Evolutionary conservation across 2,113 vertebrate genomes (phyloP), one percentile per base, ranked within the genome.

Genomic region (Vombatus ursinus): DNA sequence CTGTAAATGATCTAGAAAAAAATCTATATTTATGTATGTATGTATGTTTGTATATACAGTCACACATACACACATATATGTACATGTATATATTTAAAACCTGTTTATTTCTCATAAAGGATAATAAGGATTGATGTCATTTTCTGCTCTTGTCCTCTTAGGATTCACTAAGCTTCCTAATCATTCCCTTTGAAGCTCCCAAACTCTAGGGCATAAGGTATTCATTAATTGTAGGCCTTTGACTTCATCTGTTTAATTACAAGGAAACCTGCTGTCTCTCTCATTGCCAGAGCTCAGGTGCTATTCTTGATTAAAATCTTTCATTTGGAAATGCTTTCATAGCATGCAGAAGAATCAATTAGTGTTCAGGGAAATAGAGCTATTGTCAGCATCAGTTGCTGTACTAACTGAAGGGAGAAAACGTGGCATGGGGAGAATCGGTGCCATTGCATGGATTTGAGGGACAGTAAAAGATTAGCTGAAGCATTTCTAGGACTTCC

Each of bases 181-280:
- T 90, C 26, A 90, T 96, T 94, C 50, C 94, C 61, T 90, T 93
- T 50, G 0, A 26, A 89, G 48, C 92, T 50, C 50, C 96, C 94
- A 95, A 94, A 89, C 19, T 14, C 91, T 93, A 68, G 25, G 52
- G 50, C 50, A 94, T 95, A 92, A 44, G 10, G 12, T 91, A 91
- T 90, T 96, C 97, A 96, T 96, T 96, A 94, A 92, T 93, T 94
- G 49, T 31, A 94, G 84, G 12, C 89, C 84, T 95, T 96, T 90
- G 0, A 95, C 53, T 95, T 23, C 9, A 90, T 44, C 68, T 84
- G 68, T 95, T 96, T 96, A 92, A 96, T 95, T 94, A 96, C 92
- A 96, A 3, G 50, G 47, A 94, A 91, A 89, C 19, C 50, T 94
- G 52, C 5, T 94, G 52, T 28, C n/a, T 50, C 49, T 90, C 23